Evolutionary conservation across 2,888 invertebrate species (phyloP).

Genomic region (Drosophila eohydei): DNA sequence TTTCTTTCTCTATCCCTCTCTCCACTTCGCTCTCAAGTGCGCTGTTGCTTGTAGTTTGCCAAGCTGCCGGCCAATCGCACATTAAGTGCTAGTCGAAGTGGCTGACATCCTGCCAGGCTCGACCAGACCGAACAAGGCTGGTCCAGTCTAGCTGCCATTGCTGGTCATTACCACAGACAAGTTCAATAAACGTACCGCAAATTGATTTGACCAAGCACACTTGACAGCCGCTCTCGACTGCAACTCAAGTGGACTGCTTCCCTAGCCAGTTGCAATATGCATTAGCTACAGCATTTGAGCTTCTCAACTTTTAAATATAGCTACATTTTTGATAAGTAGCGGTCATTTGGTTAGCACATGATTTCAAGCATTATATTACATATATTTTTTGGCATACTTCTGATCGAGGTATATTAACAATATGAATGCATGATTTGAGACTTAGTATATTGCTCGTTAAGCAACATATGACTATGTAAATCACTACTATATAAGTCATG

Average conservation of each 20-base stretch:
- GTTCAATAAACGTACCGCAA: constrained; percentile 74
- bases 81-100: constrained; percentile 61
- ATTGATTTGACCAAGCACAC: constrained; percentile 74
- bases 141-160: constrained; percentile 1
- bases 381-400: not conserved
- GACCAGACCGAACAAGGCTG: not conserved
- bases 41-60: constrained; percentile 49
- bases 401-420: not conserved
- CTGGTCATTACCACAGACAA: constrained; percentile 49
- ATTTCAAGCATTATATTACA: not conserved
- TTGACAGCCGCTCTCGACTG: constrained; percentile 42
- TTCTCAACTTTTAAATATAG: constrained; percentile 9
- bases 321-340: not conserved
- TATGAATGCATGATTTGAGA: too few species aligned
- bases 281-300: constrained; percentile 19
- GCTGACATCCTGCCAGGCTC: constrained; percentile 34
- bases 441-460: too few species aligned
- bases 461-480: too few species aligned
- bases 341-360: not conserved
- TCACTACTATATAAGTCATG: too few species aligned
- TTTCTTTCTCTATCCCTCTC: not conserved
- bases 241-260: constrained; percentile 33
- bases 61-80: constrained; percentile 59
- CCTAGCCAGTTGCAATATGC: constrained; percentile 27
- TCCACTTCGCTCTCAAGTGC: constrained; percentile 31